phyloP scores from a whole-genome alignment of 2,797 vertebrate species.

The Leptodon cayanensis region DNA sequence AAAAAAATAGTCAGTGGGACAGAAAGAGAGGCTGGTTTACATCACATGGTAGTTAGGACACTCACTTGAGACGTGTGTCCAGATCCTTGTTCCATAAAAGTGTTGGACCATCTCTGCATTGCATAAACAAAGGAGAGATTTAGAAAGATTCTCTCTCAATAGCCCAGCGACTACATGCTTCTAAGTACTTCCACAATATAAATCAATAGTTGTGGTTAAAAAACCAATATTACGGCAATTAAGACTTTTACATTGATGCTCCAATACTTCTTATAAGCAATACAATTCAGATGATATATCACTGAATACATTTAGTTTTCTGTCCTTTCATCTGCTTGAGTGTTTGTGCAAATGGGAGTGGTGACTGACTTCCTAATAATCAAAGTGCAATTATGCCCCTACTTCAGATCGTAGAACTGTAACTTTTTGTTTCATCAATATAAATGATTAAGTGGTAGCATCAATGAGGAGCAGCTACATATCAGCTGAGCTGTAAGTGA shows the following conservation, averaged over 20 bases:
- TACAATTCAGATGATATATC: background rate
- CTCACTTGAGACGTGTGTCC: background rate
- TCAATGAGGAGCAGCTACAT: background rate
- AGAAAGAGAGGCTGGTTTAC: background rate
- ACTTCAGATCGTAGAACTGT: background rate
- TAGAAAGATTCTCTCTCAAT: background rate
- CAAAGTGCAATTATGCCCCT: background rate
- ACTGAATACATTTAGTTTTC: background rate
- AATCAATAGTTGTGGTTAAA: background rate
- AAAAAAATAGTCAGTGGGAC: background rate
- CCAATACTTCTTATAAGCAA: background rate
- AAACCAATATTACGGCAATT: background rate
- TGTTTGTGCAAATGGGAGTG: background rate
- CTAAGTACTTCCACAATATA: background rate
- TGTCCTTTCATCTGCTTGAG: background rate
- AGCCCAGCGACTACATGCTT: background rate
- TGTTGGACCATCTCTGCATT: background rate
- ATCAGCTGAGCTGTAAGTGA: slow-evolving; percentile 19
- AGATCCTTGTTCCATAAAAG: background rate
- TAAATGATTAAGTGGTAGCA: background rate
- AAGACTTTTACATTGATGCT: background rate
- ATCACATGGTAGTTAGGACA: background rate
- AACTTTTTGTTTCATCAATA: background rate
- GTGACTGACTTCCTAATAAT: background rate
- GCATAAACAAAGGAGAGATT: background rate